These are phyloP conservation scores for Promerops cafer DNA, from an alignment of 2,113 vertebrate genomes.

Conservation along the genomic window DNA sequence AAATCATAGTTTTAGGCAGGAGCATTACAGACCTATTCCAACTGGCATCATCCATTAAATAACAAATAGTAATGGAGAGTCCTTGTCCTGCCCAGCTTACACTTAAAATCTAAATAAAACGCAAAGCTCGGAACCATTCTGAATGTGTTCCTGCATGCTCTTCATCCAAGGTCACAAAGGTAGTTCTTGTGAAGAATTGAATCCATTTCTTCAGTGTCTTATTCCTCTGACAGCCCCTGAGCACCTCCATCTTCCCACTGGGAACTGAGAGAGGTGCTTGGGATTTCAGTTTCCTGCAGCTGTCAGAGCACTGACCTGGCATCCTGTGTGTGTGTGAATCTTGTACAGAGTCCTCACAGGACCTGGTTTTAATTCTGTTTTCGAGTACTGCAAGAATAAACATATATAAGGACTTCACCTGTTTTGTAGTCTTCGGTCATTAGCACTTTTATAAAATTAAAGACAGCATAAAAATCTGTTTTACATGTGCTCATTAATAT, in stretches of 20 bases:
- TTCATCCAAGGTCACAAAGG: not conserved
- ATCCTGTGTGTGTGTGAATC: not conserved
- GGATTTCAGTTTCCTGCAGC: not conserved
- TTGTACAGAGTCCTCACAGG: not conserved
- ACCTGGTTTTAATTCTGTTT: not conserved
- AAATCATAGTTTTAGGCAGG: not conserved
- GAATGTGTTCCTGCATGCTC: not conserved
- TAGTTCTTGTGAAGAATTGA: not conserved
- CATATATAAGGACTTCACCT: not conserved
- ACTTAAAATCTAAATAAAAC: not conserved
- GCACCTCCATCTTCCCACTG: not conserved
- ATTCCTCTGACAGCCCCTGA: not conserved
- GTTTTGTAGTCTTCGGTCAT: not conserved
- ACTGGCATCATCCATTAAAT: not conserved
- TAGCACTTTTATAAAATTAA: not conserved
- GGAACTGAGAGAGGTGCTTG: not conserved
- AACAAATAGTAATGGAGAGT: not conserved
- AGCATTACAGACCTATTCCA: not conserved
- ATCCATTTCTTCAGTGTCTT: not conserved
- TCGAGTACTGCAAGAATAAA: not conserved
- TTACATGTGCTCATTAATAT: rapidly evolving
- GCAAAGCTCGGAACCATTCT: not conserved
- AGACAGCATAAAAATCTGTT: not conserved
- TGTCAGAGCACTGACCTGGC: not conserved
- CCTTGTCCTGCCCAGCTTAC: not conserved